Percentiles rank a stretch among this genome's conserved stretches.
Conservation (phyloP, 2,797 vertebrate genomes). For the Glossophaga mutica region DNA sequence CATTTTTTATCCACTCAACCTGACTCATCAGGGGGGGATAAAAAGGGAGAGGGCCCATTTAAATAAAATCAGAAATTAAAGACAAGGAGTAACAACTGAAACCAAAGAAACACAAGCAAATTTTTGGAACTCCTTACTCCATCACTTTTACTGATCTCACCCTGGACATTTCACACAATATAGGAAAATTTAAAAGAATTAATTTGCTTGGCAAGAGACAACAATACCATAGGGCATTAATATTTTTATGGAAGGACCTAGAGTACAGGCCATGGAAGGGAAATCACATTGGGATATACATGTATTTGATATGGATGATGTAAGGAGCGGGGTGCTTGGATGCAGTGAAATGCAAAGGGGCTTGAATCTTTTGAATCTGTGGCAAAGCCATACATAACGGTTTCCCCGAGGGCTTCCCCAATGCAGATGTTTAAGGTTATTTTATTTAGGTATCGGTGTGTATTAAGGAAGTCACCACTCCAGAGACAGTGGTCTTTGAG, state of each 20-base stretch:
- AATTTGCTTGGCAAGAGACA: neutral
- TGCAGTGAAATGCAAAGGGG: neutral
- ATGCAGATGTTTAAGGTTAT: neutral
- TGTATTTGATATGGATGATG: neutral
- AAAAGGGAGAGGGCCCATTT: neutral
- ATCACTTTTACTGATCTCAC: neutral
- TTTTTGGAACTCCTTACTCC: neutral
- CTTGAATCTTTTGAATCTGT: neutral
- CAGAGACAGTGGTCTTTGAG: neutral
- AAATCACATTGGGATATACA: neutral
- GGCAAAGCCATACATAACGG: neutral
- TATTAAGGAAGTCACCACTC: neutral
- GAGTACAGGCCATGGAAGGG: neutral
- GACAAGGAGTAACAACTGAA: neutral
- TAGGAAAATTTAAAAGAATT: neutral
- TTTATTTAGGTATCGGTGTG: neutral
- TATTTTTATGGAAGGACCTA: neutral
- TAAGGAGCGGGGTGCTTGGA: neutral
- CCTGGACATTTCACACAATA: neutral
- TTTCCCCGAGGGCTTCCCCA: neutral
- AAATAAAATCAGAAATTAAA: neutral
- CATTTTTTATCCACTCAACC: neutral
- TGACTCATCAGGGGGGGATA: neutral
- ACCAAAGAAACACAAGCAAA: neutral
- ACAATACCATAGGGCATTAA: neutral